These are phyloP conservation scores for Odontothrips loti DNA, from an alignment of 2,888 invertebrate species.

Conservation along the genomic window DNA sequence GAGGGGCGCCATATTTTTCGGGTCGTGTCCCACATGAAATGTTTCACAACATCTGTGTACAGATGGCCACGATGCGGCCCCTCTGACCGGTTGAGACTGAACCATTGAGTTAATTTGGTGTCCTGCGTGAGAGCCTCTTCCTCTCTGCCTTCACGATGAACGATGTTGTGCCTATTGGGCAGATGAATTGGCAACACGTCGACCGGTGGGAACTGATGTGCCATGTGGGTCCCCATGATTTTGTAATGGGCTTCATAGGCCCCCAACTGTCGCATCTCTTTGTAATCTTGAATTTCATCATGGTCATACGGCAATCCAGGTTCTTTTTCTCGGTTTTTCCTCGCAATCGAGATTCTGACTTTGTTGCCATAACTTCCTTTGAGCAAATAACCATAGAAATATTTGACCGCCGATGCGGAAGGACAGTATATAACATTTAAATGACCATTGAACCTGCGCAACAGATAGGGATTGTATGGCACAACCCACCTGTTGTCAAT, in stretches of 20 bases:
- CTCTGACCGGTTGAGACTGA: neutral
- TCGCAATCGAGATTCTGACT: neutral
- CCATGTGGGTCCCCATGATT: neutral
- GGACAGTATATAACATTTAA: constrained; percentile 36
- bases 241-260: neutral
- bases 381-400: neutral
- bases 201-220: neutral
- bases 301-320: neutral
- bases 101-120: neutral
- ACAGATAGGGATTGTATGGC: constrained; percentile 36
- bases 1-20: too few relatives aligned
- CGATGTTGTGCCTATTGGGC: neutral
- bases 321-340: neutral
- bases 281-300: too few relatives aligned
- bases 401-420: too few relatives aligned
- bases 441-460: constrained; percentile 36
- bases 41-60: too few relatives aligned
- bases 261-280: neutral
- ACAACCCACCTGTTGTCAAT: constrained; percentile 38
- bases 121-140: neutral
- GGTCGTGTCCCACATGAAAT: neutral
- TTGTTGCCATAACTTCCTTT: neutral
- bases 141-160: neutral
- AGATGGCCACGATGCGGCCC: neutral
- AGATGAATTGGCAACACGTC: neutral